Base-by-base conservation (phyloP, 2,888 invertebrate genomes). In the Brenthis daphne region DNA sequence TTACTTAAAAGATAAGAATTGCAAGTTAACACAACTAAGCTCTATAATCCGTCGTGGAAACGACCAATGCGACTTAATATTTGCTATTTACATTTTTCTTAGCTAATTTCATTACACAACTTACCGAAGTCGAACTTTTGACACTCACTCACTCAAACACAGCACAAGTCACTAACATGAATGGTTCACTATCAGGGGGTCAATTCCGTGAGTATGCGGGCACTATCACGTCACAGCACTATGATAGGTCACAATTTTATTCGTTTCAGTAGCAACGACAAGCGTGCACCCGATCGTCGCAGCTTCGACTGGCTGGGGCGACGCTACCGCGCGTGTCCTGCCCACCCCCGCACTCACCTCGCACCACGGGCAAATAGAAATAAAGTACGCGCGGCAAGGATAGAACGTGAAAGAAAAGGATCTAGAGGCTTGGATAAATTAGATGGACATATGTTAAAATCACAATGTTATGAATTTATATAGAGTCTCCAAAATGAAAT, bases 241-340 rank as follows among this genome's bases (percentile, higher is more conserved):
- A 80, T 80, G 79, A 79, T 81, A 77, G 81, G 79, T 80, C 84
- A 82, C 85, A 82, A 83, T 79, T 79, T 82, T 82, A 29, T 76
- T 78, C 76, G 77, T 51, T 53, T 64, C 56, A 63, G 64, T 63
- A 57, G 56, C 56, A 65, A 79, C 77, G 80, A 88, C 90, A 82
- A 80, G 85, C 86, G 82, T 71, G 77, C 86, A 68, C 76, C 73
- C 70, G 75, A 75, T 78, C 85, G 86, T 78, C 87, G 86, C 88
- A 90, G 91, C 89, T 81, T 85, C 85, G 83, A 92, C 92, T 92
- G 92, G 90, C 91, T 88, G 88, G 92, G 92, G 89, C 84, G 89
- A 81, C 89, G 79, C 87, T 83, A 92, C 82, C 89, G 92, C 92
- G 92, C 92, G 88, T 86, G 92, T 83, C 85, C 86, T 85, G 80